A percentile compares a stretch with the other conserved stretches of the same genome.
Evolutionary conservation across 2,113 vertebrate genomes (phyloP).

Genomic region (Cercocebus atys): DNA sequence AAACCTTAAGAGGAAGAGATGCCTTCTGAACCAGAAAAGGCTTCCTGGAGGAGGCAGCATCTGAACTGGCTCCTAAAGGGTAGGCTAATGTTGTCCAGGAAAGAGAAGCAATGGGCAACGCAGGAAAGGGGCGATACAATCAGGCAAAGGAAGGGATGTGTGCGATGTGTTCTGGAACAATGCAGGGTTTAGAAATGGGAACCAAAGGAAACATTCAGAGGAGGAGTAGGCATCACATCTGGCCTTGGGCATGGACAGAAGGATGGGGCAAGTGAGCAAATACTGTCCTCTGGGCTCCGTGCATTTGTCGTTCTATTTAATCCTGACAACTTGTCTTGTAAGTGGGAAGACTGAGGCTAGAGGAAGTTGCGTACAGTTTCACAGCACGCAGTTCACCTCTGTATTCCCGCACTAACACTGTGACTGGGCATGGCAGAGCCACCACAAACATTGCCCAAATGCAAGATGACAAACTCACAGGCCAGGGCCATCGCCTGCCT

Average conservation of each 20-base stretch:
- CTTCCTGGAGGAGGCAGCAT: neutral
- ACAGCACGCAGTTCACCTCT: neutral
- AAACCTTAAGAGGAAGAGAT: neutral
- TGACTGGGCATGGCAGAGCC: neutral
- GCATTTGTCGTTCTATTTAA: neutral
- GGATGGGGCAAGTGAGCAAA: neutral
- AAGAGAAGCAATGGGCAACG: neutral
- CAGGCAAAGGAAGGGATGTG: neutral
- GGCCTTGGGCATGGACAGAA: neutral
- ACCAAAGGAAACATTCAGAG: neutral
- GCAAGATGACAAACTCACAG: neutral
- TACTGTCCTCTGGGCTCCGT: neutral
- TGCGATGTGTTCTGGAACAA: neutral
- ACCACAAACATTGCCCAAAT: rapidly evolving
- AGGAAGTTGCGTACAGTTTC: neutral
- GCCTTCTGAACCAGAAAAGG: neutral
- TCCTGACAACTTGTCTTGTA: neutral
- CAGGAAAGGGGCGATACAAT: neutral
- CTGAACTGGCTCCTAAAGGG: neutral
- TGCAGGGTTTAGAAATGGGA: neutral
- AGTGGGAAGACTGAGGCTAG: neutral
- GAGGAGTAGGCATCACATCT: neutral
- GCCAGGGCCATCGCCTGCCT: too few species aligned
- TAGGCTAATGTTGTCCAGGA: neutral
- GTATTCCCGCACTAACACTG: rapidly evolving